Conservation (phyloP, 2,113 vertebrate genomes). For the Fulica atra region DNA sequence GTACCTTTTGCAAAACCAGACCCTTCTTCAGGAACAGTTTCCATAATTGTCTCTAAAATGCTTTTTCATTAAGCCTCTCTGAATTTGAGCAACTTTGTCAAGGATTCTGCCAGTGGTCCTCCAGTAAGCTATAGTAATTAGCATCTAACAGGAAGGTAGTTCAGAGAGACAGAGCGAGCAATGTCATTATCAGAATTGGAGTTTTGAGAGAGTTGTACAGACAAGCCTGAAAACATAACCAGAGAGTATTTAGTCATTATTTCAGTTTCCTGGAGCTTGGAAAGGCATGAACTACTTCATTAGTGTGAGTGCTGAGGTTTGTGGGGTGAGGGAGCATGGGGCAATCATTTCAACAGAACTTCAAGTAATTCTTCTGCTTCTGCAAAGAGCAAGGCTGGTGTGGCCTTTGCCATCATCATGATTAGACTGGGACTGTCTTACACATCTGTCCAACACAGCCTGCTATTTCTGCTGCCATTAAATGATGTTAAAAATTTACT, state of each 20-base stretch:
- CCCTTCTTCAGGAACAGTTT: background rate
- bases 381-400: background rate
- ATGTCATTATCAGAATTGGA: background rate
- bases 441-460: too few species aligned
- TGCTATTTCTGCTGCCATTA: background rate
- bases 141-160: too few species aligned
- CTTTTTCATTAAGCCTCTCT: background rate
- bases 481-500: background rate
- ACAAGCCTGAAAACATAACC: background rate
- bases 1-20: background rate
- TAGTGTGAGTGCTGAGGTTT: background rate
- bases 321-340: background rate
- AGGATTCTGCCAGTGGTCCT: background rate
- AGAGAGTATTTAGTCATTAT: background rate
- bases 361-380: background rate
- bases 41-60: background rate
- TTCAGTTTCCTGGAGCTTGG: background rate
- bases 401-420: background rate
- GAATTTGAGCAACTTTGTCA: background rate
- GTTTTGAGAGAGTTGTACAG: background rate
- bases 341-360: background rate
- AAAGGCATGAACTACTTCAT: background rate
- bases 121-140: background rate
- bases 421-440: background rate
- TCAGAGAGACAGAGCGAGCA: background rate